phyloP scores from a whole-genome alignment of 2,888 invertebrate species.

The Platycnemis pennipes region DNA sequence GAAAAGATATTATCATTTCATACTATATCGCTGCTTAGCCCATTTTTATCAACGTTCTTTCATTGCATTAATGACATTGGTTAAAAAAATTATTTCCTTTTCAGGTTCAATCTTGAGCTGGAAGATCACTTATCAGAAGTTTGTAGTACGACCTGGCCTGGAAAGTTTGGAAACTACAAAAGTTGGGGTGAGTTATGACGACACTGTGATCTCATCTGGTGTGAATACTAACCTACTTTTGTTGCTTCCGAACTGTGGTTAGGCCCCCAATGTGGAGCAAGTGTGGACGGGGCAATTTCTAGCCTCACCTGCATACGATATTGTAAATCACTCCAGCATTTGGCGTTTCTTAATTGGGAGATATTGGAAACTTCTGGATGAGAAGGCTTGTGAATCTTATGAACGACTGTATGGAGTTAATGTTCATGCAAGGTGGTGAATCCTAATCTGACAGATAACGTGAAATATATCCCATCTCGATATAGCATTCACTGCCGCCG shows the following conservation, averaged over 20 bases:
- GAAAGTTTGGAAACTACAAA: constrained; percentile 5
- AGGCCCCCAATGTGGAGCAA: not conserved
- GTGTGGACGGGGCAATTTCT: not conserved
- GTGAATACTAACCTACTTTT: not conserved
- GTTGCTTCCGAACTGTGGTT: not conserved
- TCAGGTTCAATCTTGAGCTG: not conserved
- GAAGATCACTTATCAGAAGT: not conserved
- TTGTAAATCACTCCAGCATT: not conserved
- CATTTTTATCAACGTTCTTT: no score
- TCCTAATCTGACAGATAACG: not conserved
- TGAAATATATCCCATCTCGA: not conserved
- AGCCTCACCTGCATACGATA: not conserved
- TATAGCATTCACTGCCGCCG: not conserved
- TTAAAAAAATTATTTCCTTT: no score
- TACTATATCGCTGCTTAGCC: no score
- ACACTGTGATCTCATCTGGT: not conserved
- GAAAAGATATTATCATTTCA: no score
- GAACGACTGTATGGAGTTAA: not conserved
- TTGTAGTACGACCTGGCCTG: not conserved
- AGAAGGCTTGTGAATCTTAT: not conserved
- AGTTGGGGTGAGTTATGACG: not conserved
- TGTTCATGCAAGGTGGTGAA: no score
- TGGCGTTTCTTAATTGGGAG: not conserved
- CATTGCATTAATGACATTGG: not conserved
- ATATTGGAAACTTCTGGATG: not conserved